phyloP scores from a whole-genome alignment of 2,113 vertebrate species.

The Alouatta palliata region DNA sequence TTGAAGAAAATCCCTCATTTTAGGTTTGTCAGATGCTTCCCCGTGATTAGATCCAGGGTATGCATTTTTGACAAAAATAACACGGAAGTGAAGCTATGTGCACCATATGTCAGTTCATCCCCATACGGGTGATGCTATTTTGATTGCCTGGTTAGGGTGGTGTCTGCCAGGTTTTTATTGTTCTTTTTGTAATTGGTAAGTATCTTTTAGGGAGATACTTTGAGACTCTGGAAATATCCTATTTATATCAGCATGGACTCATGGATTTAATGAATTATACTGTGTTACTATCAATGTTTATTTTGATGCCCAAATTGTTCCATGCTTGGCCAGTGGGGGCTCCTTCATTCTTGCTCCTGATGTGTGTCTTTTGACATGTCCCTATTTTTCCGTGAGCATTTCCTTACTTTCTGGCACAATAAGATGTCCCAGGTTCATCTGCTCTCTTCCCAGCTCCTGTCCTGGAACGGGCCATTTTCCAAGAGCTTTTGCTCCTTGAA shows the following conservation, averaged over 20 bases:
- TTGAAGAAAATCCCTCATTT: not conserved
- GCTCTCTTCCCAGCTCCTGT: not conserved
- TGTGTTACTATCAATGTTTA: not conserved
- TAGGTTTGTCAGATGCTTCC: not conserved
- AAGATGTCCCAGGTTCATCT: not conserved
- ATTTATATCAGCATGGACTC: not conserved
- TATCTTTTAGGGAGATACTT: not conserved
- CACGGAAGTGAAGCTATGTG: not conserved
- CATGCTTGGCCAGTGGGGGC: not conserved
- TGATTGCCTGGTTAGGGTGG: not conserved
- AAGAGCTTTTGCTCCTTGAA: not conserved
- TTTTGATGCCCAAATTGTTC: not conserved
- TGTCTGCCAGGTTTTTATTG: not conserved
- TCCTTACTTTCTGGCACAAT: not conserved
- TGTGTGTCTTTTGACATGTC: not conserved
- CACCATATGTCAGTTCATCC: not conserved
- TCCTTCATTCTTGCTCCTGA: not conserved
- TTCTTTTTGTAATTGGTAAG: not conserved
- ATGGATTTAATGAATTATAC: not conserved
- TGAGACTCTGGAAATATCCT: not conserved
- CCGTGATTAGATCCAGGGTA: not conserved
- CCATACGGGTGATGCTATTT: not conserved
- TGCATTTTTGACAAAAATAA: not conserved
- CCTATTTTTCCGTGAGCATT: not conserved
- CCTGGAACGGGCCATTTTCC: not conserved